Base-by-base conservation (phyloP, 2,797 vertebrate species). In the Crenuchus spilurus region DNA sequence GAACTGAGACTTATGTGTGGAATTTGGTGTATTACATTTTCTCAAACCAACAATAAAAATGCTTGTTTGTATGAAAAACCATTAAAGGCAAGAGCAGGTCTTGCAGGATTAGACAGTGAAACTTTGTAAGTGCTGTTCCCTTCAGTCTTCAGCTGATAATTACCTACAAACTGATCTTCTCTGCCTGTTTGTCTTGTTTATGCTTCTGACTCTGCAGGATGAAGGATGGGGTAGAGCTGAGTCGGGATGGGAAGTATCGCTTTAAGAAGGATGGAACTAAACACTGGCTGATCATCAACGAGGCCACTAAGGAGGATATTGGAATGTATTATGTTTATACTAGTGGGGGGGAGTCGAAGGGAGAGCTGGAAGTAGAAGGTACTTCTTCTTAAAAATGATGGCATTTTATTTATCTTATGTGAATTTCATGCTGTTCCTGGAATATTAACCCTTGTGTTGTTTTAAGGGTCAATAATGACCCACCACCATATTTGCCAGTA, bases 221-320 rank as follows among this genome's bases (percentile, higher is more conserved):
- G 90, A 98, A 97, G 80, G 94, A 97, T 0, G 97, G 94, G 0
- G 94, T 93, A 24, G 97, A 98, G 83, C 64, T 98, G 77, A 95
- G 86, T 4, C 91, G 90, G 69, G 95, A 96, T 58, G 94, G 94
- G n/a, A 96, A 94, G 82, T 97, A 95, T 83, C 93, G 96, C 81
- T 92, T 98, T 82, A 98, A 97, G 88, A 98, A 98, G 75, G 96
- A 96, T 0, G 96, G 95, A 2, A 94, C 86, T 79, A 94, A 88
- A 24, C 97, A 98, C 60, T 80, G 91, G 37, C 88, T 98, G 83
- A 93, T 97, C 84, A 95, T 94, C 84, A 93, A 92, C 0, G 97
- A 98, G 28, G 95, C 94, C 7, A 83, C 81, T 6, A 84, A 80
- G 78, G 94, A 96, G 44, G 95, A 98, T 57, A 82, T 86, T 0